Evolutionary conservation across 2,113 vertebrate genomes (phyloP).

Genomic region (Tachycineta bicolor): DNA sequence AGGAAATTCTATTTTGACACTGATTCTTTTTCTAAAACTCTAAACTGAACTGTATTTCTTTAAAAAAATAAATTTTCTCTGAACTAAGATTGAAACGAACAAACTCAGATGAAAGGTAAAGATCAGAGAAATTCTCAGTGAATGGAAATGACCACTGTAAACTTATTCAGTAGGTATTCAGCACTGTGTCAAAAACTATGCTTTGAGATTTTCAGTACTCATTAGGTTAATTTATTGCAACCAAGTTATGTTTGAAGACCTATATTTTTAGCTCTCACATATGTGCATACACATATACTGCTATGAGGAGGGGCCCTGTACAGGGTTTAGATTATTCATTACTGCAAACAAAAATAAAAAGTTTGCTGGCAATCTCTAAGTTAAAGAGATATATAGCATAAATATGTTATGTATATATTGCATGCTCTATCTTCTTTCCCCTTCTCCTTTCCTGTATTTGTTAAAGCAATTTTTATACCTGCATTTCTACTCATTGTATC

Average conservation of each 20-base stretch:
- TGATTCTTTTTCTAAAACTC: neutral
- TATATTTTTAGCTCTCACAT: neutral
- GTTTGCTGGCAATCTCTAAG: neutral
- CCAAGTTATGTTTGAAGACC: neutral
- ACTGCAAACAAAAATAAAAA: neutral
- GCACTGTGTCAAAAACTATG: neutral
- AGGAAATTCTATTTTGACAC: neutral
- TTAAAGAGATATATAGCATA: neutral
- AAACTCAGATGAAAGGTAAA: neutral
- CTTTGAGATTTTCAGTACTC: neutral
- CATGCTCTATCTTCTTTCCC: neutral
- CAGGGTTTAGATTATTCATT: neutral
- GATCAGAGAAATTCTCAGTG: neutral
- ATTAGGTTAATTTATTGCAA: neutral
- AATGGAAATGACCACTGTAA: neutral
- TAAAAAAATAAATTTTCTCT: neutral
- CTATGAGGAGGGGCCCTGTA: neutral
- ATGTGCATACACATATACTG: fast-evolving
- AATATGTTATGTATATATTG: neutral
- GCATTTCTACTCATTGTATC: conserved; percentile 24
- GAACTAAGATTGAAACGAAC: neutral
- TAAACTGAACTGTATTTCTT: neutral
- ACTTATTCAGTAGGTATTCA: neutral
- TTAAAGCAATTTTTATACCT: conserved; percentile 26
- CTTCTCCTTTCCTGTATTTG: neutral